These are phyloP conservation scores for Pseudopodoces humilis DNA, from an alignment of 2,113 vertebrate species.

Conservation along the genomic window DNA sequence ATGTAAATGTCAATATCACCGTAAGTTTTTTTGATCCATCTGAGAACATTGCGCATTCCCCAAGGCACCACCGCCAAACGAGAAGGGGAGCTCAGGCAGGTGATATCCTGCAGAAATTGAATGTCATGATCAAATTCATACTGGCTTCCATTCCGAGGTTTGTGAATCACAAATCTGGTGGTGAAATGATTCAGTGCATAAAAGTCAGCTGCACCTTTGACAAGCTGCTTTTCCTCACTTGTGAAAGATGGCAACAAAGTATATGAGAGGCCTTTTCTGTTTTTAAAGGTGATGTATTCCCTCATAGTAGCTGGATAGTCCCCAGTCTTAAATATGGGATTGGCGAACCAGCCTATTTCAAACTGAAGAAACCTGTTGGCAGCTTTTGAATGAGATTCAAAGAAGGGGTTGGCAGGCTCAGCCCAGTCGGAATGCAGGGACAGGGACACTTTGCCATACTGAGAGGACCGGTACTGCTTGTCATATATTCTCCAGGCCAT, in stretches of 20 bases:
- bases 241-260: slow-evolving; percentile 81
- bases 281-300: slow-evolving; percentile 74
- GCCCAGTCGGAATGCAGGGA: slow-evolving; percentile 92
- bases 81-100: slow-evolving; percentile 78
- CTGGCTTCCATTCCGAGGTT: slow-evolving; percentile 57
- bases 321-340: slow-evolving; percentile 84
- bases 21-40: slow-evolving; percentile 85
- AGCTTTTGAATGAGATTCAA: slow-evolving; percentile 77
- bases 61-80: slow-evolving; percentile 84
- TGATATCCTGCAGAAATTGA: slow-evolving; percentile 83
- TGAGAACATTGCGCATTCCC: slow-evolving; percentile 84
- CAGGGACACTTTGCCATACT: slow-evolving; percentile 82
- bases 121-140: slow-evolving; percentile 75
- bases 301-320: slow-evolving; percentile 82
- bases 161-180: slow-evolving; percentile 83
- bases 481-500: slow-evolving; percentile 86
- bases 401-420: slow-evolving; percentile 89
- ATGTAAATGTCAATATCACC: slow-evolving; percentile 83
- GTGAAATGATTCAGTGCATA: slow-evolving; percentile 93
- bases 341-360: slow-evolving; percentile 89
- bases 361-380: slow-evolving; percentile 86
- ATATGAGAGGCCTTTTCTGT: slow-evolving; percentile 54
- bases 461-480: slow-evolving; percentile 59
- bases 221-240: slow-evolving; percentile 71
- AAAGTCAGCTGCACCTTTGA: slow-evolving; percentile 87